Conservation (phyloP, 2,797 vertebrate genomes). For the Trematomus bernacchii region DNA sequence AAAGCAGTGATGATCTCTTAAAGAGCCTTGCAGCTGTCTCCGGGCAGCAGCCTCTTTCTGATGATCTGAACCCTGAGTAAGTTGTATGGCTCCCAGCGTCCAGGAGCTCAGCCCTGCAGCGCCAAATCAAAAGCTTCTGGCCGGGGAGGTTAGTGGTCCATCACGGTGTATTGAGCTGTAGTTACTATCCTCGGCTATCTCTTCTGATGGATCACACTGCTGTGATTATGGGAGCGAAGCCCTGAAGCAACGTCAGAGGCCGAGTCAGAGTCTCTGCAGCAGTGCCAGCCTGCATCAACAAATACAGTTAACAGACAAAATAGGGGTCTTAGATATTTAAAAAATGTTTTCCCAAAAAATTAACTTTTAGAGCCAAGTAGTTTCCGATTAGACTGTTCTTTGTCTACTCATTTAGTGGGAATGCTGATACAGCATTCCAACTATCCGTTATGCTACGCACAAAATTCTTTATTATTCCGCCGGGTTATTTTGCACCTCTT, state of each 20-base stretch:
- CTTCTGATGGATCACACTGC: conserved; percentile 22
- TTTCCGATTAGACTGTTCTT: neutral
- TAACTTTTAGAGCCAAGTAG: neutral
- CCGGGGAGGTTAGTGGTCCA: conserved; percentile 10
- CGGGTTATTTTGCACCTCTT: no score
- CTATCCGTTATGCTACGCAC: no score
- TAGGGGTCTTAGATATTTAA: neutral
- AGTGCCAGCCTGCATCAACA: neutral
- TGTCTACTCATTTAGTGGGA: neutral
- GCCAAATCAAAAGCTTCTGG: conserved; percentile 27
- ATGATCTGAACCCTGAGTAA: conserved; percentile 15
- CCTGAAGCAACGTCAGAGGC: neutral
- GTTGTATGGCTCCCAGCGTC: conserved; percentile 31
- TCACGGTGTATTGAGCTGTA: conserved; percentile 10
- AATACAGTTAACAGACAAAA: neutral
- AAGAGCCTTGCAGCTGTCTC: neutral
- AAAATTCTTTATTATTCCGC: no score
- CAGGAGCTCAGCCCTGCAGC: conserved; percentile 25
- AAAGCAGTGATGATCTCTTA: neutral
- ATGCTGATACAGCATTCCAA: no score
- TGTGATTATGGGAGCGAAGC: conserved; percentile 20
- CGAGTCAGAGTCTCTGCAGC: neutral
- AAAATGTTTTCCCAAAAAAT: neutral
- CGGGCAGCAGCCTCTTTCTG: conserved; percentile 12
- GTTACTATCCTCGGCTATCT: neutral